A percentile compares a stretch with the other conserved stretches of the same genome.
Conservation (phyloP, 2,113 vertebrate species). For the Erpornis zantholeuca region DNA sequence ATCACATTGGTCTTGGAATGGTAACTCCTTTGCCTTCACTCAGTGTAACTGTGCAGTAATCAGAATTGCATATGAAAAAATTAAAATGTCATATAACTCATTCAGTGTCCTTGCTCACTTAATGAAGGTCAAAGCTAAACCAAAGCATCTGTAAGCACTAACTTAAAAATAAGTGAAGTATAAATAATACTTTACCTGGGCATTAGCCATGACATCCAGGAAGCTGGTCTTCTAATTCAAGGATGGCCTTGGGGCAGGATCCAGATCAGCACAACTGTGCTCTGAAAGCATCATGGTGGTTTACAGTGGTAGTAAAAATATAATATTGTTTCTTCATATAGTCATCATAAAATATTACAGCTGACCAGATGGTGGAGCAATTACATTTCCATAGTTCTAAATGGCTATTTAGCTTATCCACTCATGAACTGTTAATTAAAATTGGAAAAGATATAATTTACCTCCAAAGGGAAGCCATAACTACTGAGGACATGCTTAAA, state of each 20-base stretch:
- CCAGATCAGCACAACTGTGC: not conserved
- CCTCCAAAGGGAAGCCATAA: slow-evolving; percentile 16
- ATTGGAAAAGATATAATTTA: slow-evolving; percentile 30
- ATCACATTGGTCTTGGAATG: not conserved
- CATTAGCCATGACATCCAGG: not conserved
- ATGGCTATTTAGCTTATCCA: slow-evolving; percentile 69
- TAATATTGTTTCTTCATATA: slow-evolving; percentile 37
- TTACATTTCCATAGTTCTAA: slow-evolving; percentile 76
- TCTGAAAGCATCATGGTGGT: not conserved
- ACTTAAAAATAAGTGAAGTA: not conserved
- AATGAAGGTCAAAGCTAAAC: not conserved
- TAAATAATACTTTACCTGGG: not conserved
- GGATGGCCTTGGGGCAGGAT: not conserved
- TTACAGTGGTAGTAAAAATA: not conserved
- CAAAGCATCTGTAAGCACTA: not conserved
- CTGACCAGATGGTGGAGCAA: slow-evolving; percentile 84
- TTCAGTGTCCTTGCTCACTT: not conserved
- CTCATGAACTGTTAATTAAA: slow-evolving; percentile 62
- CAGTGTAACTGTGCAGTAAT: not conserved
- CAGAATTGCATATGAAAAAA: not conserved
- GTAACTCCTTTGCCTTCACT: not conserved
- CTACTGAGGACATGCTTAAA: not conserved
- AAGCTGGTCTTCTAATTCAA: not conserved
- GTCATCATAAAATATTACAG: slow-evolving; percentile 71
- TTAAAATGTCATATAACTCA: not conserved